Conservation (phyloP, 2,113 vertebrate genomes). For the Cavia aperea region DNA sequence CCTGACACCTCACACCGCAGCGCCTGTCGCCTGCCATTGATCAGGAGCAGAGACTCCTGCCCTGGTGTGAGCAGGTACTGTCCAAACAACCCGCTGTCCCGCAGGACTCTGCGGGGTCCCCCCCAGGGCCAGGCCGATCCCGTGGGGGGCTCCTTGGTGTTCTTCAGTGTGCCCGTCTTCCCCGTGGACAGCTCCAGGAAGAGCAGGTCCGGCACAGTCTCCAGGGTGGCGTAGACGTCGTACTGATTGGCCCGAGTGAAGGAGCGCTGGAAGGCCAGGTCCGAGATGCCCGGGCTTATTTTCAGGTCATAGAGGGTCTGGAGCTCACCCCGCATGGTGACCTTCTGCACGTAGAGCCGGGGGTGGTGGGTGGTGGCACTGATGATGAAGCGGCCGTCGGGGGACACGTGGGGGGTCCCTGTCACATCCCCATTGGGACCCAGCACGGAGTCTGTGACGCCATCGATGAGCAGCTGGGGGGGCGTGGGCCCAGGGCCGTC, state of each 20-base stretch:
- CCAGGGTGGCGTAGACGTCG: slow-evolving; percentile 81
- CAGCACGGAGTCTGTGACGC: slow-evolving; percentile 85
- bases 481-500: accelerated
- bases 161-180: slow-evolving; percentile 77
- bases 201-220: slow-evolving; percentile 82
- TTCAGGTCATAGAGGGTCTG: slow-evolving; percentile 75
- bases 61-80: slow-evolving; percentile 90
- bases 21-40: slow-evolving; percentile 85
- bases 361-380: slow-evolving; percentile 74
- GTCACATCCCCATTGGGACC: slow-evolving; percentile 80
- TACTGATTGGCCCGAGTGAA: slow-evolving; percentile 87
- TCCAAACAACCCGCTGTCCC: slow-evolving; percentile 91
- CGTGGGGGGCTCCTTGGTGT: slow-evolving; percentile 83
- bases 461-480: slow-evolving; percentile 86
- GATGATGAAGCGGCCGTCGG: slow-evolving; percentile 87
- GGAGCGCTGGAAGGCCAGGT: slow-evolving; percentile 90
- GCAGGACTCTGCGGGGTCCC: slow-evolving; percentile 82
- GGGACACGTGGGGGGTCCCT: slow-evolving; percentile 82
- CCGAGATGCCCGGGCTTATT: slow-evolving; percentile 76
- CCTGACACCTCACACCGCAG: slow-evolving; percentile 93
- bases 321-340: slow-evolving; percentile 85
- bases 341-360: slow-evolving; percentile 82
- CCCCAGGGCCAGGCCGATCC: slow-evolving; percentile 85
- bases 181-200: slow-evolving; percentile 88
- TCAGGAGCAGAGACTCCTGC: slow-evolving; percentile 87